Evolutionary conservation across 2,888 invertebrate genomes (phyloP), one percentile per base, ranked within the genome.

Genomic region (Calephelis perditalis): DNA sequence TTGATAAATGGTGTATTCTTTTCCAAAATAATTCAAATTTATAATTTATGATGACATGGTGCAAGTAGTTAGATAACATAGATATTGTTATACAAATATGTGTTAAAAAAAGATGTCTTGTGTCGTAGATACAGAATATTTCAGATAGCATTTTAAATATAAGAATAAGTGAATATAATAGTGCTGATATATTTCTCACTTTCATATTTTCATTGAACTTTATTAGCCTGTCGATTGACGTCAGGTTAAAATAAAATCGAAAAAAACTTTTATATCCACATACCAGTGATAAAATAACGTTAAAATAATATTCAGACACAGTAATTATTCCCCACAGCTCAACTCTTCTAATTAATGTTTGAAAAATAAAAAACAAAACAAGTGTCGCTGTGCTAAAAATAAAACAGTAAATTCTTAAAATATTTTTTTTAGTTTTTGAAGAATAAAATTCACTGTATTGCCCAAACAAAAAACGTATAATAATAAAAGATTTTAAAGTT

Each of bases 21-120:
- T 47, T 15, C 15, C 47, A 47, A 47, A 47, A 47, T 15, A 47
- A 15, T 47, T 47, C 47, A 47, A 47, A 47, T 47, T 15, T 47
- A 15, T 47, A 47, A 9, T 15, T 47, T 47, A 9, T 15, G 9
- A 47, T 7, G 15, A 47, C 7, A 47, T 47, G 15, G 9, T 12
- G 47, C 15, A 47, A n/a, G 47, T 47, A 47, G 15, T 8, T 47
- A 2, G 15, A 47, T 47, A 9, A 6, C 7, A 47, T 8, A 4
- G n/a, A 9, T 47, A 15, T 8, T 15, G 15, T 47, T 47, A 47
- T 2, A 15, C n/a, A 2, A 15, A 15, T 4, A 9, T 15, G 7
- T 1, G n/a, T 3, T 3, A 7, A 2, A 7, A 7, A 9, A 8
- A 26, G 3, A 7, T 7, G 5, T 15, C 7, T n/a, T 15, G 15